Evolutionary conservation across 2,888 invertebrate species (phyloP).

Genomic region (Euphydryas editha): DNA sequence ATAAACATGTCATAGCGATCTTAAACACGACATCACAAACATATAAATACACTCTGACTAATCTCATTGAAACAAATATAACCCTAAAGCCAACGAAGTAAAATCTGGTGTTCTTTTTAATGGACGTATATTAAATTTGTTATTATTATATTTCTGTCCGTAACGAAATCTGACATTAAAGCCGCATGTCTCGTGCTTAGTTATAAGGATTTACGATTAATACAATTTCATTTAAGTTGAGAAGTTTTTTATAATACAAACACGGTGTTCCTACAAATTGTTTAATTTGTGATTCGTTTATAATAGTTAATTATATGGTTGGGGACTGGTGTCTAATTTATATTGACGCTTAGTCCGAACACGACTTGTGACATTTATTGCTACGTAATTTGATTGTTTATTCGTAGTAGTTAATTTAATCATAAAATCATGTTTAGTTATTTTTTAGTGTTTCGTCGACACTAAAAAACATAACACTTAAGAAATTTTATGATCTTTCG

Average conservation of each 20-base stretch:
- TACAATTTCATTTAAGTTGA: slow-evolving; percentile 67
- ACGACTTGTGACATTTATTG: slow-evolving; percentile 59
- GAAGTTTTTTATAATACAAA: slow-evolving; percentile 73
- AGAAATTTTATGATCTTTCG: not conserved
- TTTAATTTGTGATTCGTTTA: slow-evolving; percentile 77
- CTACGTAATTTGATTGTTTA: slow-evolving; percentile 55
- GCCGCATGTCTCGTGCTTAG: slow-evolving; percentile 67
- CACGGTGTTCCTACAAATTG: slow-evolving; percentile 72
- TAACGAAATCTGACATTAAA: slow-evolving; percentile 77
- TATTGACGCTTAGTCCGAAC: slow-evolving; percentile 50
- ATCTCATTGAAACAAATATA: slow-evolving; percentile 38
- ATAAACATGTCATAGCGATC: slow-evolving; percentile 79
- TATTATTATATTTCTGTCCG: slow-evolving; percentile 68
- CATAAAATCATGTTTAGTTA: slow-evolving; percentile 8
- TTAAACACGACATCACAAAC: slow-evolving; percentile 68
- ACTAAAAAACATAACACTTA: not conserved
- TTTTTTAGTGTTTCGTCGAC: not conserved
- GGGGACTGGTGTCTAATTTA: slow-evolving; percentile 63
- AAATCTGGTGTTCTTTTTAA: slow-evolving; percentile 33
- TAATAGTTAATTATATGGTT: slow-evolving; percentile 69
- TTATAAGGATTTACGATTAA: slow-evolving; percentile 77
- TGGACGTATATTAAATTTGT: slow-evolving; percentile 45
- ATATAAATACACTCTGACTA: slow-evolving; percentile 45
- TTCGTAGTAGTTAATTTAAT: slow-evolving; percentile 22
- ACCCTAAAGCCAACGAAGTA: slow-evolving; percentile 42